phyloP scores from a whole-genome alignment of 1,140 invertebrate species.

The Rhizoglyphus robini region DNA sequence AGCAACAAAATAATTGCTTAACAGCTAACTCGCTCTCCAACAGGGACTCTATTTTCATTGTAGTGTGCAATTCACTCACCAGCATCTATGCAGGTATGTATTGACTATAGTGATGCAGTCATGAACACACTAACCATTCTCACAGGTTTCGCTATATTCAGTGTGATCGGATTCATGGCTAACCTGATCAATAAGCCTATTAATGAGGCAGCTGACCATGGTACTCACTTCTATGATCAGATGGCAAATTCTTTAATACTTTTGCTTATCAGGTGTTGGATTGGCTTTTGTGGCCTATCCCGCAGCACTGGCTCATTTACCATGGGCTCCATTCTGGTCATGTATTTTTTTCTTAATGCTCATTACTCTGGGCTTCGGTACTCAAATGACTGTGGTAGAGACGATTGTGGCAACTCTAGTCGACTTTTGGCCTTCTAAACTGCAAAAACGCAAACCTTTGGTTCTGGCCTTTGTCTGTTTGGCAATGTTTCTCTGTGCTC shows the following conservation, averaged over 20 bases:
- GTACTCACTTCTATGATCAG: not conserved
- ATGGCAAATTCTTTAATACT: not conserved
- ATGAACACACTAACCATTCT: not conserved
- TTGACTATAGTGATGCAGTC: not conserved
- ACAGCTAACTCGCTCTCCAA: not conserved
- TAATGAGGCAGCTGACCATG: conserved; percentile 4
- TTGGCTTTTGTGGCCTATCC: conserved; percentile 35
- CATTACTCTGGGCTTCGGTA: conserved; percentile 43
- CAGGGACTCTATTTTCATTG: conserved; percentile 8
- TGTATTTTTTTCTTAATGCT: conserved; percentile 39
- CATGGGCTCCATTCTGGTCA: conserved; percentile 34
- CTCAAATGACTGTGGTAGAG: conserved; percentile 36
- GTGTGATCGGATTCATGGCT: conserved; percentile 9
- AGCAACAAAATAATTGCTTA: not conserved
- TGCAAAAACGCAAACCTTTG: conserved; percentile 34
- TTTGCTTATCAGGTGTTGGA: conserved; percentile 26
- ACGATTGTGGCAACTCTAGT: conserved; percentile 30
- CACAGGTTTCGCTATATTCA: conserved; percentile 1
- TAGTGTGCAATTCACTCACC: conserved; percentile 3
- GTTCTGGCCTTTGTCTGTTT: conserved; percentile 53
- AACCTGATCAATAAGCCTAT: not conserved
- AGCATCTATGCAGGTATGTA: conserved; percentile 15
- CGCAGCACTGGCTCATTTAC: conserved; percentile 33
- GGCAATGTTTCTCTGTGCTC: conserved; percentile 54
- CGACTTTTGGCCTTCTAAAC: conserved; percentile 29